Evolutionary conservation across 1,140 invertebrate species (phyloP), one percentile per base, ranked within the genome.

Genomic region (Aphelinus certus): DNA sequence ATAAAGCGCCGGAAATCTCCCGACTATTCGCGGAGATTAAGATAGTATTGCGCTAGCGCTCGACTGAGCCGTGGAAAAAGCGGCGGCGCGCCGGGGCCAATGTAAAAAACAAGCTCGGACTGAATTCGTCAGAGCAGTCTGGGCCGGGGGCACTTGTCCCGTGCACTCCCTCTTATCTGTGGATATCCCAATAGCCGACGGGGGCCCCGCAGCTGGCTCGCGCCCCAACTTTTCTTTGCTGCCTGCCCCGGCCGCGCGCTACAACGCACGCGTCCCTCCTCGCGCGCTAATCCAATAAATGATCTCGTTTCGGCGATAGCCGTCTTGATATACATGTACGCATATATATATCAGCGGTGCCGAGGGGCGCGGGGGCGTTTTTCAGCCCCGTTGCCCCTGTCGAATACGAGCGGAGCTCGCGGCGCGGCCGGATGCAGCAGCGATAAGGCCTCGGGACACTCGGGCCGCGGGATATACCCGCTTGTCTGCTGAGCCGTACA

Each of bases 251-350:
- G 6, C 4, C 7, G 71, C 72, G 60, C 63, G 48, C 60, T 63
- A 46, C 73, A 75, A 66, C 71, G 60, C 73, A 57, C 48, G 67
- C 65, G 69, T 79, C 65, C 10, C 55, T 57, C 64, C 53, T 76
- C 57, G 10, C 79, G 79, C 79, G 76, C 80, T 83, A 82, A 84
- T 80, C 79, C 82, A 84, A 86, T 85, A 84, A 86, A 86, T 82
- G 83, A 85, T 85, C 84, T 82, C 82, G 84, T 85, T 83, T 68
- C 76, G 49, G 79, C 82, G 84, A 86, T 86, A 86, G 85, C 84
- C 82, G 79, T 76, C 80, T 82, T 85, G 83, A 85, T 85, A 81
- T 26, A 26, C 26, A 26, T 26, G 26, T 26, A 26, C 26, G 26
- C 26, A 26, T 26, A 26, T 26, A 26, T 85, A 85, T 85, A 78